Percentiles rank a stretch among this genome's conserved stretches.
phyloP scores from a whole-genome alignment of 2,113 vertebrate species.

The Laticauda colubrina region DNA sequence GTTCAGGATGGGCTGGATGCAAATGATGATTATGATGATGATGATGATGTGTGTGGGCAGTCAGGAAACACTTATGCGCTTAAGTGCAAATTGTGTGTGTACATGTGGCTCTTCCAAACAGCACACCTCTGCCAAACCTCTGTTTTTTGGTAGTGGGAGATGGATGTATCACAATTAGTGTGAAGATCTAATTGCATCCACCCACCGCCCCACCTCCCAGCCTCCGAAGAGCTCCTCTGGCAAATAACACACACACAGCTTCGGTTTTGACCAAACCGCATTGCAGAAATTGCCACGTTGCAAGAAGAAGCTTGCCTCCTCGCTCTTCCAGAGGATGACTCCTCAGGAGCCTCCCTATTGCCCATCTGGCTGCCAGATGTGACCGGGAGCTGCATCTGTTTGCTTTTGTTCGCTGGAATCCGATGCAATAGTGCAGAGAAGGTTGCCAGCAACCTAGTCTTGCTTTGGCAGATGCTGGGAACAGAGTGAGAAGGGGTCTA shows the following conservation, averaged over 20 bases:
- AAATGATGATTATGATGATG: neutral
- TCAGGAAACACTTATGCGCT: neutral
- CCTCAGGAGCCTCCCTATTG: slow-evolving; percentile 21
- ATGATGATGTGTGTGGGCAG: neutral
- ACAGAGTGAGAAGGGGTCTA: neutral
- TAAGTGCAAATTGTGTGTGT: neutral
- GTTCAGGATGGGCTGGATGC: neutral
- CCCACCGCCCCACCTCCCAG: too few relatives aligned
- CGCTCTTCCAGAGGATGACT: slow-evolving; percentile 36
- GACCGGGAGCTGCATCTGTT: slow-evolving; percentile 47
- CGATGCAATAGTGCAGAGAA: slow-evolving; percentile 1
- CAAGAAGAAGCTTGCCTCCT: slow-evolving; percentile 27
- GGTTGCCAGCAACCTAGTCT: neutral
- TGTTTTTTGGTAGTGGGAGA: neutral
- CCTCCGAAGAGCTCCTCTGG: neutral
- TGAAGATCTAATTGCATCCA: neutral
- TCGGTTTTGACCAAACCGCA: neutral
- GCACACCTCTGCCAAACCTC: too few relatives aligned
- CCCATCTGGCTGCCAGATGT: slow-evolving; percentile 62
- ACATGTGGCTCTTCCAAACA: neutral
- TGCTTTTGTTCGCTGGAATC: slow-evolving; percentile 15
- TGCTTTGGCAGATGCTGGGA: neutral
- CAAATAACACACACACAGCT: slow-evolving; percentile 1
- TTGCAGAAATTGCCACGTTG: slow-evolving; percentile 56
- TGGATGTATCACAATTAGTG: neutral